Evolutionary conservation across 2,797 vertebrate species (phyloP), one percentile per base, ranked within the genome.

Genomic region (Florisuga fusca): DNA sequence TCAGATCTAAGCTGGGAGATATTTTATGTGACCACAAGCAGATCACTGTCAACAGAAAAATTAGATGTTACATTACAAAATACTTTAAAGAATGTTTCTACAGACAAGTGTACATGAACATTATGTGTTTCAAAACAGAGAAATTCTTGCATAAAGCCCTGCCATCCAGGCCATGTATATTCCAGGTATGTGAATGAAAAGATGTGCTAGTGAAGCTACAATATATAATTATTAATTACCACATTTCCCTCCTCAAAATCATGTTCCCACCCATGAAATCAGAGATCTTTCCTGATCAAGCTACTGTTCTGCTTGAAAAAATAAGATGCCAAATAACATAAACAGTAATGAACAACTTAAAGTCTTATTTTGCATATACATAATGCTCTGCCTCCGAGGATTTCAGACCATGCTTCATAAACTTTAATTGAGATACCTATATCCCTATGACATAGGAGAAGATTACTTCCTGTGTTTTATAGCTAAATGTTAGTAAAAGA

Each of bases 401-500:
- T 87, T 58, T 77, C 33, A 31, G 64, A 68, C 46, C 84, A 83
- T 41, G 89, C 92, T 94, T 72, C 87, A 87, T 94, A 96, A 96
- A 96, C 72, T 90, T 90, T 91, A 94, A 96, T 78, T 89, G 87
- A 93, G 78, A 53, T 92, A 87, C 58, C 75, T 88, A 38, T 92
- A 89, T 93, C 68, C 57, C 57, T 89, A 11, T 89, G 81, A 87
- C 84, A 76, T 2, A 80, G 61, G 54, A 77, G 41, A 92, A 92
- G 75, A 95, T 96, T 93, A 63, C 57, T 95, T 64, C 84, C 72
- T 68, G 29, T 72, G 87, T 78, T 96, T 96, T 93, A 91, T 86
- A 73, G 82, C 66, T 58, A 81, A 91, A 64, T 43, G 58, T 55
- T 59, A 48, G 74, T 51, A 87, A 87, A 74, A 90, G 69, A 84